A percentile compares a stretch with the other conserved stretches of the same genome.
Conservation (phyloP, 2,113 vertebrate genomes). For the Regulus satrapa region DNA sequence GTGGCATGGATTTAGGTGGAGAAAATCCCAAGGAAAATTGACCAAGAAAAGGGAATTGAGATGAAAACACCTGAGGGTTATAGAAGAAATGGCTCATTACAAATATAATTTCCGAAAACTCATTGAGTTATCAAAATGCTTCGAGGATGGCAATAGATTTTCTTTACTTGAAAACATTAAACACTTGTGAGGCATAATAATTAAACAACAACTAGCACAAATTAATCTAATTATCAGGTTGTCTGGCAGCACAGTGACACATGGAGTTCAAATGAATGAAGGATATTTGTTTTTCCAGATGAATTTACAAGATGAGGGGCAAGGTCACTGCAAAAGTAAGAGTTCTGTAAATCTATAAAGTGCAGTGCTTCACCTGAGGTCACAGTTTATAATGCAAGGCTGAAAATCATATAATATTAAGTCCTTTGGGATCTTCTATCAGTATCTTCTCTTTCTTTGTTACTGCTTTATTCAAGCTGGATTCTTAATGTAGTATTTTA, state of each 20-base stretch:
- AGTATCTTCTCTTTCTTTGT: neutral
- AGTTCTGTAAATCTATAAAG: neutral
- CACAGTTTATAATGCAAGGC: neutral
- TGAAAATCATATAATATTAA: neutral
- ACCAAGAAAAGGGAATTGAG: neutral
- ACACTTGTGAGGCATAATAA: neutral
- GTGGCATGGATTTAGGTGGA: neutral
- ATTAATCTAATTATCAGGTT: neutral
- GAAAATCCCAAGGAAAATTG: neutral
- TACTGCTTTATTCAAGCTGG: neutral
- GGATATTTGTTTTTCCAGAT: neutral
- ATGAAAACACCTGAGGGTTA: neutral
- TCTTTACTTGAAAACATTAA: neutral
- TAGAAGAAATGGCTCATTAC: neutral
- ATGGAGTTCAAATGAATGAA: neutral
- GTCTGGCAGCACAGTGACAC: neutral
- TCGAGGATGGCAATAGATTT: neutral
- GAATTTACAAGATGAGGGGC: neutral
- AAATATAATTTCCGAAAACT: neutral
- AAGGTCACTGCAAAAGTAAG: neutral
- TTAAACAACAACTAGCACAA: neutral
- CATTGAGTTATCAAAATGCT: neutral
- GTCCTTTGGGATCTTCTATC: neutral
- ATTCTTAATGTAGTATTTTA: neutral
- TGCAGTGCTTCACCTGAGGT: rapidly evolving